Evolutionary conservation across 2,113 vertebrate genomes (phyloP), one percentile per base, ranked within the genome.

Genomic region (Ancistrus triradiatus): DNA sequence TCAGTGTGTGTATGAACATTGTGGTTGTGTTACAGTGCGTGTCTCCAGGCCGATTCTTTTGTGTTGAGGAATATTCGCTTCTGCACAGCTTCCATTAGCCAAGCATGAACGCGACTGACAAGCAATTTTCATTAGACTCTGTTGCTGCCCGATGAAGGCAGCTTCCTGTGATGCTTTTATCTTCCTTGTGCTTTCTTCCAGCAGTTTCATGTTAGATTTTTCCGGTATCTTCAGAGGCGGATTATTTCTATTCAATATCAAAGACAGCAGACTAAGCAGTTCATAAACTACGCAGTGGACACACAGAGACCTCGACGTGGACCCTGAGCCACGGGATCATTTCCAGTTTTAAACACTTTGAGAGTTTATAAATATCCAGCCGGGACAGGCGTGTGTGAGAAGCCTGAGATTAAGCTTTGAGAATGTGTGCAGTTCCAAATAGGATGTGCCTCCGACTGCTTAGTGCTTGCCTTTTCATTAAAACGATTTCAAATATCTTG

Each of bases 131-230:
- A 17, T 6, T 15, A 13, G 35, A 13, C 40, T 38, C 51, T 59
- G 31, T 42, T 46, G 14, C 33, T 21, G 4, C 25, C 22, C 6
- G 28, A 67, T 67, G 46, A 42, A 57, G 47, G 38, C 7, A 22
- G 15, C 33, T 22, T 63, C 27, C 58, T 18, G 13, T 38, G 7
- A 68, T 63, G 37, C n/a, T 46, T 59, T 50, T 57, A 17, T 59
- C 22, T 8, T 11, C 33, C 35, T 60, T 22, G 25, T 25, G 11
- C 42, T 56, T 46, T 56, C 15, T 47, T 51, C 25, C 37, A 13
- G n/a, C n/a, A n/a, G 27, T 22, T 7, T 18, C 17, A 43, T 43
- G 21, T 42, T 25, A 52, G 15, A 50, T 38, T 52, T 52, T 44
- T 44, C 28, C 19, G 18, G 37, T 5, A 24, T 55, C n/a, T 37